A percentile compares a stretch with the other conserved stretches of the same genome.
Conservation (phyloP, 1,140 invertebrate species). For the Hylaeus volcanicus region DNA sequence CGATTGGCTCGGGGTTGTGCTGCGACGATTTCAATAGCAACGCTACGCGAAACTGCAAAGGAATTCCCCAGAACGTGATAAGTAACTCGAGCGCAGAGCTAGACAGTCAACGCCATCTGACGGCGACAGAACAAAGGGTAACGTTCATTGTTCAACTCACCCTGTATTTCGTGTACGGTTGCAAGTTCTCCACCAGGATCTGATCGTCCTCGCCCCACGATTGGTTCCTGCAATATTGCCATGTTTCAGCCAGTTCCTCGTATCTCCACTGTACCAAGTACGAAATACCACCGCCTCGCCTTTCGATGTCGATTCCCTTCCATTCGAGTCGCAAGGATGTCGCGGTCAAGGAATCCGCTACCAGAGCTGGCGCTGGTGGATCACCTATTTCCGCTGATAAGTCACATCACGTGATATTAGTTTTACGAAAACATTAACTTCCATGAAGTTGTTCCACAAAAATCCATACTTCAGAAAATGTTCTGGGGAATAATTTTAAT, state of each 20-base stretch:
- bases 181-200: conserved; percentile 87
- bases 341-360: conserved; percentile 87
- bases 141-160: conserved; percentile 79
- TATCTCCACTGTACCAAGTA: conserved; percentile 90
- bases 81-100: no score
- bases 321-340: conserved; percentile 90
- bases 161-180: conserved; percentile 93
- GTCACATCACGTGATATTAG: background rate
- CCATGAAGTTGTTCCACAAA: no score
- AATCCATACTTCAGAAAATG: no score
- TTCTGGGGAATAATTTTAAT: no score
- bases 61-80: background rate
- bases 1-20: conserved; percentile 86
- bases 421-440: no score
- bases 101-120: no score
- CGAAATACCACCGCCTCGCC: conserved; percentile 77
- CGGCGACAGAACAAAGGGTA: no score
- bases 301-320: conserved; percentile 82
- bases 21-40: conserved; percentile 84
- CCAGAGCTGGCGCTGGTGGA: conserved; percentile 87
- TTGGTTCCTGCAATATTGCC: conserved; percentile 88
- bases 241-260: conserved; percentile 84
- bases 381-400: conserved; percentile 84
- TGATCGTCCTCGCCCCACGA: conserved; percentile 84
- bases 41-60: conserved; percentile 90